Evolutionary conservation across 2,113 vertebrate species (phyloP).

Genomic region (Tetrao urogallus): DNA sequence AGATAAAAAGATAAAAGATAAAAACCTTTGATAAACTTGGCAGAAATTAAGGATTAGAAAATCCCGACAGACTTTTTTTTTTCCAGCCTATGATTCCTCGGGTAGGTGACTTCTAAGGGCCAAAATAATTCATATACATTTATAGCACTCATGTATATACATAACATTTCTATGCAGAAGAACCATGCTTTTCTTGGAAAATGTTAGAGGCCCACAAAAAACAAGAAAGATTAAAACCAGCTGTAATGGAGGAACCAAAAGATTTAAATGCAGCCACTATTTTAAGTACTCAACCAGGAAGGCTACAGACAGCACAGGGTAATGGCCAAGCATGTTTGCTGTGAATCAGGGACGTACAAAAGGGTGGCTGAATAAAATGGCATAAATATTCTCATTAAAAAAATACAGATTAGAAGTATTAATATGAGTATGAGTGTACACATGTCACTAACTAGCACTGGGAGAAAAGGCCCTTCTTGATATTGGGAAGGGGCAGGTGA

Average conservation of each 20-base stretch:
- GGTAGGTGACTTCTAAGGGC: neutral
- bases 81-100: neutral
- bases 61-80: neutral
- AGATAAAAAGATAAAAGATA: too few species aligned
- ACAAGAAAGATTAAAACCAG: conserved; percentile 3
- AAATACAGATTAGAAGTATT: neutral
- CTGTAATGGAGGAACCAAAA: neutral
- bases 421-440: neutral
- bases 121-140: neutral
- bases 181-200: neutral
- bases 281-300: neutral
- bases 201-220: neutral
- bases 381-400: neutral
- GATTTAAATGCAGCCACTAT: neutral
- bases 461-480: neutral
- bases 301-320: rapidly evolving
- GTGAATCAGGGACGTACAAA: neutral
- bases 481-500: neutral
- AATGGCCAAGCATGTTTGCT: neutral
- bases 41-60: neutral
- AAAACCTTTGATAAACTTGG: neutral
- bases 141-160: neutral
- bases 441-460: neutral
- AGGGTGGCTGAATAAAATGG: neutral
- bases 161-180: neutral